Percentiles rank a stretch among this genome's conserved stretches.
Conservation (phyloP, 2,888 invertebrate genomes). For the Ferrisia virgata region DNA sequence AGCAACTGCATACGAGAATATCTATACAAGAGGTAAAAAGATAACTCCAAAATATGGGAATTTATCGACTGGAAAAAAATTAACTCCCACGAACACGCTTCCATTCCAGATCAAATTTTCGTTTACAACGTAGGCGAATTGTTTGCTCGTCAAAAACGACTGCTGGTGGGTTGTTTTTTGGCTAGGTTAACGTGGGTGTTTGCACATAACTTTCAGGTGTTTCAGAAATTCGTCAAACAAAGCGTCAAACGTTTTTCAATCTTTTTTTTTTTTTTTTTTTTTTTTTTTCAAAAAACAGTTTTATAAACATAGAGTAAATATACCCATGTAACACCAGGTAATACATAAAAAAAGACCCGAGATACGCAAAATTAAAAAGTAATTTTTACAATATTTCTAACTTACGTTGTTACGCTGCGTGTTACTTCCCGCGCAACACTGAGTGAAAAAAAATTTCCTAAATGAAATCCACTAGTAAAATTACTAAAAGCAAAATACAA, state of each 20-base stretch:
- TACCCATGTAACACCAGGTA: too few species aligned
- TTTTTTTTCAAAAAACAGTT: too few species aligned
- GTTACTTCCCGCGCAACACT: background rate
- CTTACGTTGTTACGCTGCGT: too few species aligned
- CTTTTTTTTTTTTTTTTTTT: too few species aligned
- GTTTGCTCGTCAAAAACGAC: background rate
- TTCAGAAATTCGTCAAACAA: background rate
- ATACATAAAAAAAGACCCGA: too few species aligned
- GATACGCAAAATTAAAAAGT: background rate
- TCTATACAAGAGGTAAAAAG: background rate
- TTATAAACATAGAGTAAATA: too few species aligned
- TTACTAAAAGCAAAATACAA: background rate
- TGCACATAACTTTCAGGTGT: background rate
- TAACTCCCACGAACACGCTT: background rate
- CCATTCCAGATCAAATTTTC: background rate
- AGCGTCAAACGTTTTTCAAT: background rate
- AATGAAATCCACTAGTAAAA: background rate
- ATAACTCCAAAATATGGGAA: background rate
- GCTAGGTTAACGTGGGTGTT: background rate
- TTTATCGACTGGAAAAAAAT: background rate
- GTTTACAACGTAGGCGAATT: background rate
- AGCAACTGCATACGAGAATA: background rate
- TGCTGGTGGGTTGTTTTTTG: background rate
- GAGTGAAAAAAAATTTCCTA: background rate
- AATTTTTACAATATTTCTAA: background rate